These are phyloP conservation scores for Rhagoletis zephyria DNA, from an alignment of 1,140 invertebrate genomes.

Conservation along the genomic window DNA sequence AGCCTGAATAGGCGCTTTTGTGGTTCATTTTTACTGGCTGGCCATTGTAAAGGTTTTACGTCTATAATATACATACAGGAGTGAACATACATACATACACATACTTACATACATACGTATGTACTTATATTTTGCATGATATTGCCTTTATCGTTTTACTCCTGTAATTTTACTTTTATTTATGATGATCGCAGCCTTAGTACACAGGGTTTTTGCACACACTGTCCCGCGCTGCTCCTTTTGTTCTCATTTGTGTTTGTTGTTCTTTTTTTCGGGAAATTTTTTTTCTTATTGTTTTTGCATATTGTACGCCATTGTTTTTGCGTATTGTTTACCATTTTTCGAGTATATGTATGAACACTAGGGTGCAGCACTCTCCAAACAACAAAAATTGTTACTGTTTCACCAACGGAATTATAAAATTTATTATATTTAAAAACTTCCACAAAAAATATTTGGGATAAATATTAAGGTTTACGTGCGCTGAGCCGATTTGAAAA, in stretches of 20 bases:
- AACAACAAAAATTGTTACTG: too few relatives aligned
- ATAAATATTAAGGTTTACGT: too few relatives aligned
- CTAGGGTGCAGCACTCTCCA: too few relatives aligned
- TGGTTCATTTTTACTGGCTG: neutral
- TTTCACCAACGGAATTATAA: too few relatives aligned
- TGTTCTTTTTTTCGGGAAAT: neutral
- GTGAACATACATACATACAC: too few relatives aligned
- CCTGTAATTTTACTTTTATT: constrained; percentile 33
- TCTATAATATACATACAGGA: too few relatives aligned
- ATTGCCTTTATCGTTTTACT: neutral
- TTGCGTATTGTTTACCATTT: neutral
- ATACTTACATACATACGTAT: too few relatives aligned
- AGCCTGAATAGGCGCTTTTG: neutral
- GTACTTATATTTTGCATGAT: too few relatives aligned
- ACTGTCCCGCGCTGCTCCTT: neutral
- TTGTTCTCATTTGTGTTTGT: constrained; percentile 1
- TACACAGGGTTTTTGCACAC: neutral
- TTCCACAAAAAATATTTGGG: too few relatives aligned
- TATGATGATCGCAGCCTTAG: neutral
- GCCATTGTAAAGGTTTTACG: neutral
- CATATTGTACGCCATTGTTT: constrained; percentile 19
- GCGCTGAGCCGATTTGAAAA: too few relatives aligned
- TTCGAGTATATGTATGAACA: neutral
- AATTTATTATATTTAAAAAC: too few relatives aligned
- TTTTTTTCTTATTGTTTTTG: neutral